These are phyloP conservation scores for Acleris literana DNA, from an alignment of 2,888 invertebrate species.

Conservation along the genomic window DNA sequence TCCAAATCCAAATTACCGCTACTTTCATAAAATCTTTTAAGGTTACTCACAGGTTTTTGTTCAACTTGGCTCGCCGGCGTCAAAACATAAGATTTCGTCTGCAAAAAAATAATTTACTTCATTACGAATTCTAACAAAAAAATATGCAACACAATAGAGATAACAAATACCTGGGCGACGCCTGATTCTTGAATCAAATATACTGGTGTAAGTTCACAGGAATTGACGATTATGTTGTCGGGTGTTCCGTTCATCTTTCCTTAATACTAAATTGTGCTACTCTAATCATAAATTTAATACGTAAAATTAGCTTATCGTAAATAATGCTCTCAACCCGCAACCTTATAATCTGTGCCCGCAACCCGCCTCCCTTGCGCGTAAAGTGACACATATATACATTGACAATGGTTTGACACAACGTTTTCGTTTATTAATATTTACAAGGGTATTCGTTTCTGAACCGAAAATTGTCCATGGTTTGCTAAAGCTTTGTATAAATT, in stretches of 20 bases:
- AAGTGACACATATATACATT: constrained; percentile 33
- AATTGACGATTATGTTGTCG: constrained; percentile 68
- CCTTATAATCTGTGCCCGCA: constrained; percentile 10
- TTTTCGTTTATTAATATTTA: constrained; percentile 15
- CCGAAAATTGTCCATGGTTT: constrained; percentile 19
- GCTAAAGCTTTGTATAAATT: background rate
- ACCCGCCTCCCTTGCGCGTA: constrained; percentile 36
- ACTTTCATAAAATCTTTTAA: constrained; percentile 78
- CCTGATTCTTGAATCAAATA: constrained; percentile 74
- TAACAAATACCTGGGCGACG: constrained; percentile 67
- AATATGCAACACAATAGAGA: constrained; percentile 32
- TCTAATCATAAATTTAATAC: constrained; percentile 37
- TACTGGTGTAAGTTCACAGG: constrained; percentile 76
- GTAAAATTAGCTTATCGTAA: constrained; percentile 35
- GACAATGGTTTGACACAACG: constrained; percentile 21
- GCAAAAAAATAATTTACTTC: constrained; percentile 51
- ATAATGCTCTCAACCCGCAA: constrained; percentile 35
- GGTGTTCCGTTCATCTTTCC: constrained; percentile 66
- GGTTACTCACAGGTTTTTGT: constrained; percentile 67
- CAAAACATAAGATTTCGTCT: constrained; percentile 68
- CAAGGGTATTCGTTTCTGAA: constrained; percentile 3
- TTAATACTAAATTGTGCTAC: constrained; percentile 45
- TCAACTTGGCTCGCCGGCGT: constrained; percentile 56
- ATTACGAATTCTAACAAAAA: constrained; percentile 35
- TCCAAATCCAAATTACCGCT: constrained; percentile 77